Conservation (phyloP, 30 jellyfish, hydroid and myxozoan species). For the Rhopilema esculentum region DNA sequence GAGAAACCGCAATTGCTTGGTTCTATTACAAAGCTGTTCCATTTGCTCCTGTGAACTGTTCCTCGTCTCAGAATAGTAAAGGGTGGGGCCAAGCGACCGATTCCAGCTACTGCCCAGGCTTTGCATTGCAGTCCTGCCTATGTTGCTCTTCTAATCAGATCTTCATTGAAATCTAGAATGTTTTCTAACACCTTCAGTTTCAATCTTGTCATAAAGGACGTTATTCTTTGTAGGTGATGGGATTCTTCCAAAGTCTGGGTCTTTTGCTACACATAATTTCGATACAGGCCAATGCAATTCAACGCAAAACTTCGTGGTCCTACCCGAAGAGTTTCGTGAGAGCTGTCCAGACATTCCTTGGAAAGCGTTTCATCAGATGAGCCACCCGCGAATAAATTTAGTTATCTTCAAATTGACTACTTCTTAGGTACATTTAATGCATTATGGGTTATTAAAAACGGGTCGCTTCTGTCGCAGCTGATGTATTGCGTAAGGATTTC, state of each 20-base stretch:
- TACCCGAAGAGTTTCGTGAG: constrained; percentile 51
- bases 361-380: constrained; percentile 37
- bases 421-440: neutral
- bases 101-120: no score
- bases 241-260: constrained; percentile 79
- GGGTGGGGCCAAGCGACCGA: no score
- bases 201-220: neutral
- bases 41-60: no score
- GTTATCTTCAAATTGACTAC: neutral
- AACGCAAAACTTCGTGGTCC: constrained; percentile 60
- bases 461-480: no score
- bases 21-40: no score
- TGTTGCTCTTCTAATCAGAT: no score
- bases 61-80: no score
- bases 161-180: neutral
- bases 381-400: neutral
- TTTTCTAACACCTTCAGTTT: no score
- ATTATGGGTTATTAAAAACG: neutral
- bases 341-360: constrained; percentile 81
- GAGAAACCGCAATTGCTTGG: no score
- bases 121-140: no score
- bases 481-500: neutral
- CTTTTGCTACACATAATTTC: constrained; percentile 55
- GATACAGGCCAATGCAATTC: constrained; percentile 77
- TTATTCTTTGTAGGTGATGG: constrained; percentile 69